Evolutionary conservation across 92 coral and sea anemone genomes (phyloP), one percentile per base, ranked within the genome.

Genomic region (Porites divaricata): DNA sequence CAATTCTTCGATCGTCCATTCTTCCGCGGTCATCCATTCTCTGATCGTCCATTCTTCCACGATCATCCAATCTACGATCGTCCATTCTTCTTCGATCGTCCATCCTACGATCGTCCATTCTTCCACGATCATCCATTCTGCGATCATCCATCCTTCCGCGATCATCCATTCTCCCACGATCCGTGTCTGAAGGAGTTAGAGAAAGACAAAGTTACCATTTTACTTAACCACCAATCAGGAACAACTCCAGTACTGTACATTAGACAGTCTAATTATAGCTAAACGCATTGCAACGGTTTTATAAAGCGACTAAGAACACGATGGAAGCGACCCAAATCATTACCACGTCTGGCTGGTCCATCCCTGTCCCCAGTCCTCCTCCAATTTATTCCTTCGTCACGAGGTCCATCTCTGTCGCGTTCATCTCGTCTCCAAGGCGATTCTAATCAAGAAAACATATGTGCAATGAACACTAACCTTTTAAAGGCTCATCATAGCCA

Each of bases 331-430:
- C 59, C 59, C 15, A 14, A 53, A 67, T 73, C 77, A 81, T 88
- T 85, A 85, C 90, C 88, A 12, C 80, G 82, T 72, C 89, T 88
- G 10, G 81, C 80, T 4, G 88, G 89, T 3, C 87, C 90, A 50
- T 89, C 89, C 17, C 91, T 85, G 70, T 91, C 94, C 63, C 70
- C 83, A 50, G 87, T 22, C 70, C 85, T 81, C 72, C 94, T 88
- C 94, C 94, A 88, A 13, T 81, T 24, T 17, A 28, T 24, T 15
- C 74, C 74, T 54, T 84, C 88, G 41, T 84, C 88, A 19, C 82
- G 81, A 70, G 78, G 71, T 45, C 86, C 86, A 12, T 84, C 88
- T 26, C 80, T 71, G 76, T 69, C 84, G 15, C 66, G 88, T 13
- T 84, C 88, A 19, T 75, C 81, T 35, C 88, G 81, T 53, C 88